Evolutionary conservation across 2,797 vertebrate genomes (phyloP).

Genomic region (Acrossocheilus wenchowensis): DNA sequence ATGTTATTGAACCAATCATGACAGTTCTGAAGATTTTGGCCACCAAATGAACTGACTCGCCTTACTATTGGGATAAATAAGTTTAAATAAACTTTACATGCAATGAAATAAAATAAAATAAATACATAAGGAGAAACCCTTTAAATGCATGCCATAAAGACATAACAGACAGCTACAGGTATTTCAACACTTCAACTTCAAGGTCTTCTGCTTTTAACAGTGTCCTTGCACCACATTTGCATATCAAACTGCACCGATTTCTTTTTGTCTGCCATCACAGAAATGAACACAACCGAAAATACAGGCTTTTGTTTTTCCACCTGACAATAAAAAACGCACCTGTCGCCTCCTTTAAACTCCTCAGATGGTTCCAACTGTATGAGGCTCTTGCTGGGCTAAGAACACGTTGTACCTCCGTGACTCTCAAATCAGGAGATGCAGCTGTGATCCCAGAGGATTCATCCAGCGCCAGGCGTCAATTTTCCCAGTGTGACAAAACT

Average conservation of each 20-base stretch:
- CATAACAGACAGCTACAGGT: not conserved
- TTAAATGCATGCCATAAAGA: not conserved
- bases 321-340: conserved; percentile 42
- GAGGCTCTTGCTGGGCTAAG: not conserved
- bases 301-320: conserved; percentile 24
- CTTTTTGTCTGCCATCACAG: not conserved
- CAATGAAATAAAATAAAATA: no score
- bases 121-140: not conserved
- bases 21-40: not conserved
- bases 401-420: conserved; percentile 1
- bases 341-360: conserved; percentile 41
- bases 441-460: conserved; percentile 40
- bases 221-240: not conserved
- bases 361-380: conserved; percentile 5
- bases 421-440: conserved; percentile 41
- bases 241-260: not conserved
- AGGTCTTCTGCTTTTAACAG: not conserved
- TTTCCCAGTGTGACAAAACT: conserved; percentile 37
- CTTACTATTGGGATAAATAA: not conserved
- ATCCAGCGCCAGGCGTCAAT: conserved; percentile 13
- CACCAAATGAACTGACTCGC: not conserved
- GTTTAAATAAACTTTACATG: not conserved
- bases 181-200: conserved; percentile 5
- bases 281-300: not conserved
- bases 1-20: not conserved